Conservation (phyloP, 2,888 invertebrate genomes). For the Ashinkailepas kermadecensis region DNA sequence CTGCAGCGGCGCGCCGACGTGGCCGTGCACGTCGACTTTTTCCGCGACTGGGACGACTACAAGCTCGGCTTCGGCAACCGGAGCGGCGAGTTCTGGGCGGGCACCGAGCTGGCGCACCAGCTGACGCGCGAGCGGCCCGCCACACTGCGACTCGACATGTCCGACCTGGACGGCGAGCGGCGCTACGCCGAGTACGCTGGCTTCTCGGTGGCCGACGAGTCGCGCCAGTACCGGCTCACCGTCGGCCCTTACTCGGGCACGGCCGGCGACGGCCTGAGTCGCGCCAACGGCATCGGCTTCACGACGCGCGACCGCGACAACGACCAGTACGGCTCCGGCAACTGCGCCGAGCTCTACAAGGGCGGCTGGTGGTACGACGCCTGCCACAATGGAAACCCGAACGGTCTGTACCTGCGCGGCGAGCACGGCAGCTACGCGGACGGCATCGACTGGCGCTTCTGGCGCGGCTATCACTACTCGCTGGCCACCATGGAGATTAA, state of each 20-base stretch:
- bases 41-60: conserved; percentile 84
- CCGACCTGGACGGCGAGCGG: conserved; percentile 88
- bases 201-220: conserved; percentile 85
- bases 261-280: conserved; percentile 77
- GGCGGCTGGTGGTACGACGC: conserved; percentile 96
- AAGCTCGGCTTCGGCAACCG: conserved; percentile 89
- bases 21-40: conserved; percentile 73
- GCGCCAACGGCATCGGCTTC: conserved; percentile 10
- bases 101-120: conserved; percentile 90
- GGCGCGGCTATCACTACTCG: conserved; percentile 37
- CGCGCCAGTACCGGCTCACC: conserved; percentile 82
- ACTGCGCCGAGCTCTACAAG: conserved; percentile 87
- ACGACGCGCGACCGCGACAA: conserved; percentile 58
- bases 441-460: conserved; percentile 37
- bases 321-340: conserved; percentile 71
- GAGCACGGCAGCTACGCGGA: conserved; percentile 35
- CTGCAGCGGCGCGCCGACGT: conserved; percentile 83
- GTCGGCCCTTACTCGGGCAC: conserved; percentile 87
- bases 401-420: conserved; percentile 64
- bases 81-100: conserved; percentile 82
- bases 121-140: conserved; percentile 86
- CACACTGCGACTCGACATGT: conserved; percentile 73
- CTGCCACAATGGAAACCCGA: conserved; percentile 72
- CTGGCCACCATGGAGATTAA: conserved; percentile 37
- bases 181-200: conserved; percentile 86